A percentile compares a stretch with the other conserved stretches of the same genome.
These are phyloP conservation scores for Pasiphila rectangulata DNA, from an alignment of 2,888 invertebrate species.

Conservation along the genomic window DNA sequence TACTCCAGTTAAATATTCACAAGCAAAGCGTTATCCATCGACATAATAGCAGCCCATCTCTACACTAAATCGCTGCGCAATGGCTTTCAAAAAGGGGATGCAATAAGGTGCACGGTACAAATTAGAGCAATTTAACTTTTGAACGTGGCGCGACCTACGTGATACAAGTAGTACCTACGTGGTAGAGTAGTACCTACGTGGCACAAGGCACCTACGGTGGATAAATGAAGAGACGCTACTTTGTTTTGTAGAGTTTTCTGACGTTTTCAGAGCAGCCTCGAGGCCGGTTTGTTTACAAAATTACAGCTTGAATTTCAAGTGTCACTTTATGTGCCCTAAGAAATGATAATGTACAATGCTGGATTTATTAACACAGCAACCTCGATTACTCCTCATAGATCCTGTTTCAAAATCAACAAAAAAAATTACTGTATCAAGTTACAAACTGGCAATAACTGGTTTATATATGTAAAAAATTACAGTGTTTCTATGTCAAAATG, in stretches of 20 bases:
- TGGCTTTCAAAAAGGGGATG: conserved; percentile 60
- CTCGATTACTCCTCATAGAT: too few species aligned
- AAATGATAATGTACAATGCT: too few species aligned
- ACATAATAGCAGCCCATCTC: conserved; percentile 42
- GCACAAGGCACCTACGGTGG: conserved; percentile 16
- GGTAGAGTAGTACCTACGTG: conserved; percentile 19
- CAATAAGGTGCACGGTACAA: conserved; percentile 68
- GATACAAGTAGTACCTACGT: conserved; percentile 20
- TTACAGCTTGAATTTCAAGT: too few species aligned
- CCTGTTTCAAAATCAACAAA: too few species aligned
- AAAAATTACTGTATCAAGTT: too few species aligned
- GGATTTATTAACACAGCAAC: too few species aligned
- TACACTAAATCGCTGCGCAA: conserved; percentile 56
- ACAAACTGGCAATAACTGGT: too few species aligned
- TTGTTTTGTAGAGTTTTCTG: conserved; percentile 21
- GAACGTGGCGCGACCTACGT: conserved; percentile 51
- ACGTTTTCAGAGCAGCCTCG: conserved; percentile 13
- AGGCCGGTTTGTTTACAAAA: neutral
- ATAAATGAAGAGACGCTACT: conserved; percentile 28
- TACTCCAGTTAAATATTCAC: too few species aligned
- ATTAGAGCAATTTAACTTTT: conserved; percentile 77
- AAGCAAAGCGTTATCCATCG: conserved; percentile 16
- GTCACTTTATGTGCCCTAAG: too few species aligned
- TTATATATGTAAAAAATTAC: too few species aligned
- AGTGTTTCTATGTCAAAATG: too few species aligned